These are phyloP conservation scores for Anoplopoma fimbria DNA, from an alignment of 2,113 vertebrate genomes.

Conservation along the genomic window DNA sequence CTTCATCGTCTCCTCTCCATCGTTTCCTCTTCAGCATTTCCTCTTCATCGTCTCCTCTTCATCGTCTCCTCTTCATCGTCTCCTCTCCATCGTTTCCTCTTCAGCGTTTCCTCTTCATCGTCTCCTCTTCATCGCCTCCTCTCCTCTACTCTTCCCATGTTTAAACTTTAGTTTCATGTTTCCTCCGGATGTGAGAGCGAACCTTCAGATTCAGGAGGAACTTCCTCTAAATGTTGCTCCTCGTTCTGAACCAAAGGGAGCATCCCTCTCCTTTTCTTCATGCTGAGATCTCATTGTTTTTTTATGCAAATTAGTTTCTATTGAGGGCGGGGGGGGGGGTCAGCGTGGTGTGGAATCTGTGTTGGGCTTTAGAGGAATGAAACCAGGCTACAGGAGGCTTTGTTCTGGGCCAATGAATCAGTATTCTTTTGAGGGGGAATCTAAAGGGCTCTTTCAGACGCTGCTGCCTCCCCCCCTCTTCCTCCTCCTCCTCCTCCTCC, in stretches of 20 bases:
- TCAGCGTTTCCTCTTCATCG: too few species aligned
- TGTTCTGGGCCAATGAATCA: constrained; percentile 83
- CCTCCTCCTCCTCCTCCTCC: constrained; percentile 23
- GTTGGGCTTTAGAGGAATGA: constrained; percentile 77
- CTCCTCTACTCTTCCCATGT: too few species aligned
- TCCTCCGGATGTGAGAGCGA: constrained; percentile 57
- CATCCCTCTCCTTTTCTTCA: constrained; percentile 62
- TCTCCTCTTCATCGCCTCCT: too few species aligned
- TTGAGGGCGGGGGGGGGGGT: constrained; percentile 62
- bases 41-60: too few species aligned
- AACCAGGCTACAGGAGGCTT: constrained; percentile 78
- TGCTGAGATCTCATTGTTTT: constrained; percentile 76
- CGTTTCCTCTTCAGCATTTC: too few species aligned
- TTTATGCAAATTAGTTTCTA: constrained; percentile 75
- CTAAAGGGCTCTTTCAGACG: constrained; percentile 71
- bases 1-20: too few species aligned
- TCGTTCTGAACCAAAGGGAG: constrained; percentile 62
- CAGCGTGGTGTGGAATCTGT: constrained; percentile 74
- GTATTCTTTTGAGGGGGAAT: constrained; percentile 76
- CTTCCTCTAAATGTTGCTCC: constrained; percentile 69
- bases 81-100: too few species aligned
- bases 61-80: too few species aligned
- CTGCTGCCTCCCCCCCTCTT: constrained; percentile 57
- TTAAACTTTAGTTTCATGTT: background rate
- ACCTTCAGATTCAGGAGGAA: constrained; percentile 68